phyloP scores from a whole-genome alignment of 2,888 invertebrate genomes.

The Pachydiplax longipennis region DNA sequence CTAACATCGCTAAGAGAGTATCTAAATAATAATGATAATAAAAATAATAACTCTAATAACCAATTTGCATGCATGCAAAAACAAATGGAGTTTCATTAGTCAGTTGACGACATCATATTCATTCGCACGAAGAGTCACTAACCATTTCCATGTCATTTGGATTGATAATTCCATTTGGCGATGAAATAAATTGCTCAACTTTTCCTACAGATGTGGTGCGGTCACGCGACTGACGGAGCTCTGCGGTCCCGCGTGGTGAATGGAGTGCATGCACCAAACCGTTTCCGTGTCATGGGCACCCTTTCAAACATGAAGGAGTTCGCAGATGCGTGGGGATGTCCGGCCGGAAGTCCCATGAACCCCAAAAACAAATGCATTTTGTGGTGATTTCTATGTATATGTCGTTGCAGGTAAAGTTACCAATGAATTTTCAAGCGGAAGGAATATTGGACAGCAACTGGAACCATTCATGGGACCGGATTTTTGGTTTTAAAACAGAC shows the following conservation, averaged over 20 bases:
- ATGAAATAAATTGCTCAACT: not conserved
- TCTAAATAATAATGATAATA: too few relatives aligned
- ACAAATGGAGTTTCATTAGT: too few relatives aligned
- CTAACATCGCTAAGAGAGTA: too few relatives aligned
- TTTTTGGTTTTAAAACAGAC: not conserved
- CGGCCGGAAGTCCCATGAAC: constrained; percentile 53
- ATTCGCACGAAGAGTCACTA: too few relatives aligned
- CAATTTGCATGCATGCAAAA: too few relatives aligned
- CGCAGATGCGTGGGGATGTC: constrained; percentile 52
- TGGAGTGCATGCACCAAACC: constrained; percentile 51
- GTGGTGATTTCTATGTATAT: constrained; percentile 49
- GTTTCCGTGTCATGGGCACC: constrained; percentile 52
- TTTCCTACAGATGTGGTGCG: constrained; percentile 51
- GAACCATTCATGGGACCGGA: too few relatives aligned
- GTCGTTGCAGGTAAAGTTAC: not conserved
- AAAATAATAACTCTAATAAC: too few relatives aligned
- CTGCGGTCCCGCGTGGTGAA: constrained; percentile 50
- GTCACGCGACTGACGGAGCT: constrained; percentile 49
- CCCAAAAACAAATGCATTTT: constrained; percentile 53
- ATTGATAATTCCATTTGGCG: too few relatives aligned
- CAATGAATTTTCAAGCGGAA: not conserved
- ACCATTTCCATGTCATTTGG: too few relatives aligned
- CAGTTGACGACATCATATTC: not conserved
- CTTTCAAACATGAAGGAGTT: constrained; percentile 53
- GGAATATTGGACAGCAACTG: not conserved